A percentile compares a stretch with the other conserved stretches of the same genome.
Evolutionary conservation across 2,888 invertebrate species (phyloP).

Genomic region (Bembecia ichneumoniformis): DNA sequence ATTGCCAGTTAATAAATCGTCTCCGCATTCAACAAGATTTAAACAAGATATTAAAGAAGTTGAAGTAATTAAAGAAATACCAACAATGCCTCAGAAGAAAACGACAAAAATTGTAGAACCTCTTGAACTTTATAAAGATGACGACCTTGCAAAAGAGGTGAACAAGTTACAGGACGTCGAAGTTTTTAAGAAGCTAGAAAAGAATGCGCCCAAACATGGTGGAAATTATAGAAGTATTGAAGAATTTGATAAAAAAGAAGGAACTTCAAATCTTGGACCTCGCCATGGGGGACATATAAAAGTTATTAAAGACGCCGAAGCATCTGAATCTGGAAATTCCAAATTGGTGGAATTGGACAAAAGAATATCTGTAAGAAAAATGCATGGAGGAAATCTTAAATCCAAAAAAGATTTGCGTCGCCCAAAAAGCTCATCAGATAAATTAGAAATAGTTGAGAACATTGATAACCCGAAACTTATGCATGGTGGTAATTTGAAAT

Average conservation of each 20-base stretch:
- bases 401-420: conserved; percentile 19
- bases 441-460: conserved; percentile 27
- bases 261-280: conserved; percentile 9
- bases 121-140: conserved; percentile 53
- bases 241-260: conserved; percentile 15
- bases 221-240: conserved; percentile 54
- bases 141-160: conserved; percentile 51
- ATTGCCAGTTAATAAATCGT: conserved; percentile 40
- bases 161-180: conserved; percentile 58
- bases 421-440: conserved; percentile 18
- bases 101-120: conserved; percentile 35
- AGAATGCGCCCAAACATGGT: conserved; percentile 51
- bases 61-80: conserved; percentile 56
- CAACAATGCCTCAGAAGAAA: conserved; percentile 22
- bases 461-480: conserved; percentile 17
- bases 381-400: conserved; percentile 32
- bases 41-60: conserved; percentile 59
- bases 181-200: conserved; percentile 49
- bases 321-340: conserved; percentile 40
- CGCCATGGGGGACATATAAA: conserved; percentile 10
- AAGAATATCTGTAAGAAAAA: conserved; percentile 13
- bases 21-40: conserved; percentile 47
- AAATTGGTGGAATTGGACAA: conserved; percentile 28
- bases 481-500: conserved; percentile 42
- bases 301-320: conserved; percentile 28